phyloP scores from a whole-genome alignment of 2,797 vertebrate species.

The Gallirallus australis region DNA sequence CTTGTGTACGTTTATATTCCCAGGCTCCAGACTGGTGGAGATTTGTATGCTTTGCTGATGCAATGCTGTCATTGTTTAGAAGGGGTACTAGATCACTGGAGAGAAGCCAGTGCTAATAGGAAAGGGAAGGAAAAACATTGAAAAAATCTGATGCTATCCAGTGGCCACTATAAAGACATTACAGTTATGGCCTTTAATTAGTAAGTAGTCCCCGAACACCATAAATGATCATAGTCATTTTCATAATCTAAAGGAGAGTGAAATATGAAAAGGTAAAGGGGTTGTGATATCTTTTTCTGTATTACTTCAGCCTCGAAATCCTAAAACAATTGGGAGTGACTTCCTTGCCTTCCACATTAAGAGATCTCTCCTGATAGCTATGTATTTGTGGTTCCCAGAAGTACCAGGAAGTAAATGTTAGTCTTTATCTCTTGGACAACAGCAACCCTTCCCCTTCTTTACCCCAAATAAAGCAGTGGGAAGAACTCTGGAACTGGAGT shows the following conservation, averaged over 20 bases:
- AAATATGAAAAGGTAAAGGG: not conserved
- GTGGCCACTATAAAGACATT: not conserved
- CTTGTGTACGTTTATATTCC: conserved; percentile 37
- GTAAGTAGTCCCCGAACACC: not conserved
- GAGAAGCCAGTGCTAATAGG: conserved; percentile 17
- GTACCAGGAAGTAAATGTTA: conserved; percentile 18
- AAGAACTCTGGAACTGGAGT: not conserved
- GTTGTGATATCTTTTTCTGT: not conserved
- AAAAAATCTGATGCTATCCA: conserved; percentile 17
- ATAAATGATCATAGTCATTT: not conserved
- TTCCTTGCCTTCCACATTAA: conserved; percentile 51
- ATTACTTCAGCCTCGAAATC: not conserved
- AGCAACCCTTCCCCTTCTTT: conserved; percentile 4
- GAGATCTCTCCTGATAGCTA: conserved; percentile 55
- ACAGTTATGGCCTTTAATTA: not conserved
- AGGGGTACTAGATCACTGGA: conserved; percentile 44
- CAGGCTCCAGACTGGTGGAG: conserved; percentile 54
- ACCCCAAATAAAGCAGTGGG: not conserved
- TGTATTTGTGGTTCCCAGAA: conserved; percentile 44
- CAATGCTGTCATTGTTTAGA: conserved; percentile 49
- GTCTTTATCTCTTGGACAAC: conserved; percentile 36
- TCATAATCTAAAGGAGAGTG: not conserved
- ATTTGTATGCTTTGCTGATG: conserved; percentile 28
- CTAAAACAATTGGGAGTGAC: conserved; percentile 62
- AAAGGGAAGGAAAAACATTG: conserved; percentile 20